phyloP scores from a whole-genome alignment of 1,140 invertebrate species.

The Ditylenchus dipsaci region DNA sequence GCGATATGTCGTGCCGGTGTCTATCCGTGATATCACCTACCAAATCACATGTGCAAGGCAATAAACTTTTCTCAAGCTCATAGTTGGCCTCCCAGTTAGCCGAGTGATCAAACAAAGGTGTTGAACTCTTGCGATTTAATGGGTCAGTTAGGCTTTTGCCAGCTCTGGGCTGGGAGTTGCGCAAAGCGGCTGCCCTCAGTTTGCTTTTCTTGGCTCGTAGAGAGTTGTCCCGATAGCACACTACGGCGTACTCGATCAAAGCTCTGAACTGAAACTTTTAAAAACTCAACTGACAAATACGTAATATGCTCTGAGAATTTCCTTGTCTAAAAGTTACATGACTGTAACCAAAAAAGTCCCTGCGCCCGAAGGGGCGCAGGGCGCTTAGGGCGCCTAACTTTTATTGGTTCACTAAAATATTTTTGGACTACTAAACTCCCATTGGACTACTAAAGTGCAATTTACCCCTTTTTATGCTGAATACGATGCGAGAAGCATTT shows the following conservation, averaged over 20 bases:
- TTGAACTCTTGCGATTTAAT: not conserved
- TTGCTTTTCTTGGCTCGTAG: conserved; percentile 17
- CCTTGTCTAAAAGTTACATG: too few species aligned
- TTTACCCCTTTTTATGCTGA: too few species aligned
- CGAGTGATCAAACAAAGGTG: not conserved
- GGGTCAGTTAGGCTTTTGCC: not conserved
- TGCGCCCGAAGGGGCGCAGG: too few species aligned
- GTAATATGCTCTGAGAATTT: too few species aligned
- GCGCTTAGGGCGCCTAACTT: too few species aligned
- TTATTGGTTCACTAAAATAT: too few species aligned
- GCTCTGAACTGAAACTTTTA: conserved; percentile 20
- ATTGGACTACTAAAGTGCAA: too few species aligned
- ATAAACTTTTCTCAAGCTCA: not conserved
- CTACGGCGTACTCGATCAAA: conserved; percentile 44
- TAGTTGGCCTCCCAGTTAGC: conserved; percentile 6
- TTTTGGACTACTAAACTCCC: too few species aligned
- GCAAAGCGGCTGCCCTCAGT: not conserved
- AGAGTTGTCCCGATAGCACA: conserved; percentile 38
- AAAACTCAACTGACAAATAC: too few species aligned
- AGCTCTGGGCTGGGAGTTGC: conserved; percentile 2
- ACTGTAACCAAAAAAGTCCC: too few species aligned
- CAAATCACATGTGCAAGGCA: conserved; percentile 30
- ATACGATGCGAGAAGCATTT: too few species aligned
- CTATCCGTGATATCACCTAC: conserved; percentile 15
- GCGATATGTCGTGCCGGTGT: too few species aligned